phyloP scores from a whole-genome alignment of 2,797 vertebrate species.

The Gambelia wislizenii region DNA sequence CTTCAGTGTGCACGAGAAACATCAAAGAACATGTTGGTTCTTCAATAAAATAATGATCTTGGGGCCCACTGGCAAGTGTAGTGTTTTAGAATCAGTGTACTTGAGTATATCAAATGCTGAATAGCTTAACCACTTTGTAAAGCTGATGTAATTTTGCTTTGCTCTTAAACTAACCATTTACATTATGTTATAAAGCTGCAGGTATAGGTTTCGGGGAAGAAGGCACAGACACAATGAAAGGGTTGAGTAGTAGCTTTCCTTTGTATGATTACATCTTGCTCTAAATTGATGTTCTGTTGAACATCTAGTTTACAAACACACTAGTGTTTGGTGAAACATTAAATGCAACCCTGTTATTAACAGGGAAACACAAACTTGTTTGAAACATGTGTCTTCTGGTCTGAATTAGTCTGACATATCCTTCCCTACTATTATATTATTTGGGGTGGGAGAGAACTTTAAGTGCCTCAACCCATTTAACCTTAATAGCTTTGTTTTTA shows the following conservation, averaged over 20 bases:
- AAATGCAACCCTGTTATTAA: slow-evolving; percentile 55
- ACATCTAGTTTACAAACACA: slow-evolving; percentile 31
- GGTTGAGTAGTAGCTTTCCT: not conserved
- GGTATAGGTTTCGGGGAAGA: not conserved
- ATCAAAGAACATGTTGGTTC: not conserved
- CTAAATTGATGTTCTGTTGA: slow-evolving; percentile 33
- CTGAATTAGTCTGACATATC: slow-evolving; percentile 73
- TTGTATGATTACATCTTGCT: not conserved
- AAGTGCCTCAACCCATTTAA: slow-evolving; percentile 79
- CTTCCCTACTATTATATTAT: slow-evolving; percentile 58
- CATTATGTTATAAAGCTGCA: not conserved
- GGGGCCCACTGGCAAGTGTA: not conserved
- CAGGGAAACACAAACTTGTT: slow-evolving; percentile 49
- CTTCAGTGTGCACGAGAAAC: not conserved
- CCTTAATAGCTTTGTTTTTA: slow-evolving; percentile 81
- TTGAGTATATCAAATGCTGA: not conserved
- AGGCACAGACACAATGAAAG: not conserved
- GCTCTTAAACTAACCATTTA: slow-evolving; percentile 8
- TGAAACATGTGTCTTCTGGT: slow-evolving; percentile 72
- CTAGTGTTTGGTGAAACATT: slow-evolving; percentile 49
- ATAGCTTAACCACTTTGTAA: slow-evolving; percentile 11
- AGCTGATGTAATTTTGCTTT: not conserved
- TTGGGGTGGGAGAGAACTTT: slow-evolving; percentile 67
- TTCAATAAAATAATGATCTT: not conserved
- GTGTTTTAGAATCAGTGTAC: not conserved